Evolutionary conservation across 2,888 invertebrate genomes (phyloP).

Genomic region (Andrena trimmerana): DNA sequence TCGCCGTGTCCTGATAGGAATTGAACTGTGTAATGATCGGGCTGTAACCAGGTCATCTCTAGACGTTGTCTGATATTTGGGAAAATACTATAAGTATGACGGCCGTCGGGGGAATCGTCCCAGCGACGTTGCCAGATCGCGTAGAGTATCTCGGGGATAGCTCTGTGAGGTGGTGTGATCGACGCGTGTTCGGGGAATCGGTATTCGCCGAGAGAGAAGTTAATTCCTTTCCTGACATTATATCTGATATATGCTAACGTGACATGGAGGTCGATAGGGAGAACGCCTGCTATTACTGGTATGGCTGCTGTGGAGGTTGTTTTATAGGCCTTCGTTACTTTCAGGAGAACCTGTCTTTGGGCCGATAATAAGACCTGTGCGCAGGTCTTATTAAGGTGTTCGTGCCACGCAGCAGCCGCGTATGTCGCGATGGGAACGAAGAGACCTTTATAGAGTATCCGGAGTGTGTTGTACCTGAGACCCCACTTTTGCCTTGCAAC

Average conservation of each 20-base stretch:
- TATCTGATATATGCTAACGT: background rate
- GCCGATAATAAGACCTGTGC: slow-evolving; percentile 21
- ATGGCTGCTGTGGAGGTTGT: background rate
- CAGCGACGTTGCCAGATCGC: too few relatives aligned
- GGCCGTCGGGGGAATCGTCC: background rate
- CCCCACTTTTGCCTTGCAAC: slow-evolving; percentile 46
- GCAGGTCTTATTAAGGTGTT: background rate
- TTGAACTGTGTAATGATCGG: background rate
- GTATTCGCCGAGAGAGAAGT: background rate
- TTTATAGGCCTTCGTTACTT: background rate
- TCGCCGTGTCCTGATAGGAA: slow-evolving; percentile 13
- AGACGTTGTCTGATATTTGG: background rate
- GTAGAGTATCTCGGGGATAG: background rate
- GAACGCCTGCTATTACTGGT: background rate
- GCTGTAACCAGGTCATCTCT: background rate
- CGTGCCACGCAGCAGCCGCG: background rate
- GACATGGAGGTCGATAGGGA: background rate
- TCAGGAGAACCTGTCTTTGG: slow-evolving; percentile 5
- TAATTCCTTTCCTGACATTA: background rate
- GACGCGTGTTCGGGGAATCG: background rate
- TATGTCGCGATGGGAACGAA: slow-evolving; percentile 49
- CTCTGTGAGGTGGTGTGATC: background rate
- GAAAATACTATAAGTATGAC: background rate
- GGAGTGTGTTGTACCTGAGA: background rate
- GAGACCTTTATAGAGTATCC: slow-evolving; percentile 38